Evolutionary conservation across 2,888 invertebrate genomes (phyloP).

Genomic region (Cosmorhoe ocellata): DNA sequence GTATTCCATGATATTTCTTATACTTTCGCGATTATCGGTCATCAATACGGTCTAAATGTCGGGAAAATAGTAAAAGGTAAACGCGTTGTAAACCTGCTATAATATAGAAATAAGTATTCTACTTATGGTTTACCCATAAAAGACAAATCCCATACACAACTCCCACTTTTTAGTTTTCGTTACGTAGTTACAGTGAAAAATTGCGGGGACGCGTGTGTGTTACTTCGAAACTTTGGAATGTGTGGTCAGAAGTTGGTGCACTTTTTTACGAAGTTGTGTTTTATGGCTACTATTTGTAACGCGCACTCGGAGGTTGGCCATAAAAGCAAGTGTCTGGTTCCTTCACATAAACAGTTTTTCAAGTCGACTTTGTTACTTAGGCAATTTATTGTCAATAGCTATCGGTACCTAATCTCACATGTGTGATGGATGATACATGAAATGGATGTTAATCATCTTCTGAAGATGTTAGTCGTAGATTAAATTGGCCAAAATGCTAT

Average conservation of each 20-base stretch:
- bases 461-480: conserved; percentile 50
- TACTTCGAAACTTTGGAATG: conserved; percentile 34
- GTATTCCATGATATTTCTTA: too few relatives aligned
- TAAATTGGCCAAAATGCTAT: conserved; percentile 55
- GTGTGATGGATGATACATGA: neutral
- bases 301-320: conserved; percentile 26
- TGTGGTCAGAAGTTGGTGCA: conserved; percentile 37
- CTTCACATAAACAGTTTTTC: conserved; percentile 29
- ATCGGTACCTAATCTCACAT: too few relatives aligned
- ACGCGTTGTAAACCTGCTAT: too few relatives aligned
- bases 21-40: too few relatives aligned
- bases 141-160: conserved; percentile 2
- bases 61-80: too few relatives aligned
- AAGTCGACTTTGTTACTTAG: conserved; percentile 13
- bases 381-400: neutral
- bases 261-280: conserved; percentile 36
- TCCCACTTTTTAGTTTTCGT: conserved; percentile 12
- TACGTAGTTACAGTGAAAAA: conserved; percentile 30
- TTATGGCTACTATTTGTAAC: conserved; percentile 37
- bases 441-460: conserved; percentile 29
- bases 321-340: conserved; percentile 27
- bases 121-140: too few relatives aligned
- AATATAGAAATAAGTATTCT: too few relatives aligned
- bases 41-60: too few relatives aligned
- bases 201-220: conserved; percentile 31